Evolutionary conservation across 2,797 vertebrate genomes (phyloP).

Genomic region (Myotis pilosus): DNA sequence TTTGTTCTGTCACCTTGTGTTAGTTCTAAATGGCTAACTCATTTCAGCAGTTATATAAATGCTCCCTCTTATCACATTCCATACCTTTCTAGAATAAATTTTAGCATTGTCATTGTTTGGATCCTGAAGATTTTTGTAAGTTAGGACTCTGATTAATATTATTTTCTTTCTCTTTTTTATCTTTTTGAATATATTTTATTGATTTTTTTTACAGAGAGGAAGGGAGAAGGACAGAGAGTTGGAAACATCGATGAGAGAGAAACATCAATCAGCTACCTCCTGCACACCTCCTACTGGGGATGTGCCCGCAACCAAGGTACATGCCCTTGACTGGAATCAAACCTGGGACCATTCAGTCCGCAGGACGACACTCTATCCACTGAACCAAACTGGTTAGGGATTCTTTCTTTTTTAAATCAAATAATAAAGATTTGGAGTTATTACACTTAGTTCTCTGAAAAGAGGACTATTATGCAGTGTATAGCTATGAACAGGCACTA

Average conservation of each 20-base stretch:
- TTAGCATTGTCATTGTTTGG: neutral
- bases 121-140: neutral
- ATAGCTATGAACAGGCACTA: neutral
- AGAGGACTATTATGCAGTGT: neutral
- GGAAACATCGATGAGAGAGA: too few species aligned
- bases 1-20: neutral
- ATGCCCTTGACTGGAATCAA: too few species aligned
- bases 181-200: too few species aligned
- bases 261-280: too few species aligned
- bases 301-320: too few species aligned
- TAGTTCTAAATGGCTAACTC: conserved; percentile 28
- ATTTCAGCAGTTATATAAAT: neutral
- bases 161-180: neutral
- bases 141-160: neutral
- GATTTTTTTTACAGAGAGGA: too few species aligned
- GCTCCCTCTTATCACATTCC: neutral
- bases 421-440: neutral
- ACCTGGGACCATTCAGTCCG: too few species aligned
- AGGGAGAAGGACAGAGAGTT: too few species aligned
- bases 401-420: neutral
- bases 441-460: neutral
- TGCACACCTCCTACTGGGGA: too few species aligned
- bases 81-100: neutral
- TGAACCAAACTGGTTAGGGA: too few species aligned
- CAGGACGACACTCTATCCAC: too few species aligned